Conservation (phyloP, 1,140 invertebrate genomes). For the Pseudomyrmex sp. region DNA sequence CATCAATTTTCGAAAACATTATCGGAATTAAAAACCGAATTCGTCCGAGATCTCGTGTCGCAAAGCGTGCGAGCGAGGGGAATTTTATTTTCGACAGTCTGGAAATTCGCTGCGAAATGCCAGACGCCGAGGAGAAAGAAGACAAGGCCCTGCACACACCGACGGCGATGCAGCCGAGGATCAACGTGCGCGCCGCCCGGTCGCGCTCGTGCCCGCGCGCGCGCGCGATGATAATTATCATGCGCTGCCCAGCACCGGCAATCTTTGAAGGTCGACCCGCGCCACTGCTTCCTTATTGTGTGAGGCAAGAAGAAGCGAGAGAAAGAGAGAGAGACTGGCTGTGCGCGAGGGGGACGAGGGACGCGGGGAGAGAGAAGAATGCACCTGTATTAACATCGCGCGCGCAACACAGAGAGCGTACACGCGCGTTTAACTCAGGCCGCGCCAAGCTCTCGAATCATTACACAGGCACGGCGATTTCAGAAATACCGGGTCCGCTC, state of each 20-base stretch:
- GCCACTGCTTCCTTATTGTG: conserved; percentile 78
- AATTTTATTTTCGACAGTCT: not conserved
- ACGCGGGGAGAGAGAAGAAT: conserved; percentile 28
- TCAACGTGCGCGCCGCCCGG: conserved; percentile 42
- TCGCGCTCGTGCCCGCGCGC: conserved; percentile 47
- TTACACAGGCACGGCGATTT: conserved; percentile 68
- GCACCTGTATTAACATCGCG: conserved; percentile 66
- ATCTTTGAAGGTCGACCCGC: conserved; percentile 79
- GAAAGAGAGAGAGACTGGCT: not conserved
- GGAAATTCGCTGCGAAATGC: conserved; percentile 5
- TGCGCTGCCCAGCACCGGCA: conserved; percentile 63
- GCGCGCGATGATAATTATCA: conserved; percentile 74
- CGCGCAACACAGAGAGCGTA: conserved; percentile 47
- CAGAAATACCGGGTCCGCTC: conserved; percentile 50
- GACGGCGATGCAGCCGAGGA: conserved; percentile 38
- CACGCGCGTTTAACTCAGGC: conserved; percentile 50
- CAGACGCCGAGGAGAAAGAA: not conserved
- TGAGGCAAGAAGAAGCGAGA: conserved; percentile 55
- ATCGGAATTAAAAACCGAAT: too few species aligned
- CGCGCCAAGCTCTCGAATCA: conserved; percentile 41
- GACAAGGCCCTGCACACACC: conserved; percentile 23
- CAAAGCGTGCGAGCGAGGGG: not conserved
- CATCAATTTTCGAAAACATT: too few species aligned
- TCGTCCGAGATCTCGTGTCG: too few species aligned
- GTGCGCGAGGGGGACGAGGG: not conserved